Base-by-base conservation (phyloP, 2,888 invertebrate species). In the Lithophane ornitopus region DNA sequence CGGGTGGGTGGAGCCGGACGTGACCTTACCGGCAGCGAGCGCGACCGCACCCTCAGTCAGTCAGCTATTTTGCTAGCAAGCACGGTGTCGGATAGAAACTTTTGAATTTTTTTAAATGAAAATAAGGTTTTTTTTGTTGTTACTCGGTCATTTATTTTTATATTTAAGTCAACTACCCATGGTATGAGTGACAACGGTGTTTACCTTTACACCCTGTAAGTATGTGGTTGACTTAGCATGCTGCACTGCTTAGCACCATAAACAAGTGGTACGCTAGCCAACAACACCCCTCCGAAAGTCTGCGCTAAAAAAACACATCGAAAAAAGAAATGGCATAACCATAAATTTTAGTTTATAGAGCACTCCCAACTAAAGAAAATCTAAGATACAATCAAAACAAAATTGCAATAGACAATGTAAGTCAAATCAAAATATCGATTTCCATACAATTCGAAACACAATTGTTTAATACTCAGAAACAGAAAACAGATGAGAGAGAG, bases 321-420 rank as follows among this genome's bases (percentile, higher is more conserved):
- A 44, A n/a, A 19, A 46, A 7, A 22, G 16, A 28, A 14, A 28
- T 19, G 1, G 16, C 14, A n/a, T 26, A 6, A 65, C 22, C n/a
- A n/a, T 1, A 3, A 14, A 22, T 16, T 46, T 1, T 34, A 28
- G 16, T 22, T n/a, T 44, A 34, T 34, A 12, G 44, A 46, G 9
- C 52, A 56, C 16, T 63, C 7, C 9, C 9, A 39, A 49, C 46
- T 9, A 26, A 14, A 49, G 2, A 34, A 6, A 26, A 65, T 9
- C 3, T 14, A 26, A 7, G n/a, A 62, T 26, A 73, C 11, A 34
- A 58, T 1, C 11, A 12, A 70, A 14, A 19, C 19, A 34, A 46
- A 69, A 34, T 46, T 56, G 44, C 19, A 70, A 56, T 26, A 56
- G 12, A 44, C 56, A 72, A 34, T 46, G 12, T 56, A 56, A 12